Evolutionary conservation across 2,888 invertebrate species (phyloP).

Genomic region (Mongoloraphidia duomilia): DNA sequence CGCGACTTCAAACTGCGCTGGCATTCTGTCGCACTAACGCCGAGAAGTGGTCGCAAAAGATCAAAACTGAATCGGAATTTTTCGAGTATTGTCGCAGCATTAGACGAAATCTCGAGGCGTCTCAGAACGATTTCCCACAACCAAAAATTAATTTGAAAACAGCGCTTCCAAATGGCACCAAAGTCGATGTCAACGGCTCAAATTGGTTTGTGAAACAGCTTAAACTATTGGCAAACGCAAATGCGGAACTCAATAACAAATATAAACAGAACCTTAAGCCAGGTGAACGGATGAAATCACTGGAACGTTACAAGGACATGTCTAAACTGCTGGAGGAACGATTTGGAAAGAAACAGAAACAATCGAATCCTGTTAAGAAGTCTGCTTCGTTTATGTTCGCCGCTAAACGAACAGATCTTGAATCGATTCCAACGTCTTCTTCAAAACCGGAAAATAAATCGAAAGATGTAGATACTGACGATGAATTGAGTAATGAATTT

Average conservation of each 20-base stretch:
- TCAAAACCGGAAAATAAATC: constrained; percentile 22
- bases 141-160: too few species aligned
- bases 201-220: too few species aligned
- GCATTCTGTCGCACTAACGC: constrained; percentile 49
- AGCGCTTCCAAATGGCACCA: too few species aligned
- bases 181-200: too few species aligned
- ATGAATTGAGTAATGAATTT: constrained; percentile 22
- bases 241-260: constrained; percentile 15
- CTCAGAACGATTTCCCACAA: too few species aligned
- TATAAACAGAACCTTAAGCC: constrained; percentile 4
- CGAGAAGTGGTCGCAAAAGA: constrained; percentile 48
- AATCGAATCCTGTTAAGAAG: constrained; percentile 26
- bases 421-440: constrained; percentile 18
- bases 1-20: constrained; percentile 47
- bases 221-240: too few species aligned
- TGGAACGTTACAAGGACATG: constrained; percentile 59
- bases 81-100: too few species aligned
- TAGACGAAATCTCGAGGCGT: too few species aligned
- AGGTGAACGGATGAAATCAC: constrained; percentile 50
- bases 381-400: constrained; percentile 28
- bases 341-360: constrained; percentile 33
- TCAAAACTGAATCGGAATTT: constrained; percentile 20
- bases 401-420: constrained; percentile 22
- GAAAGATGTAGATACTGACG: too few species aligned
- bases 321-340: constrained; percentile 53